A percentile compares a stretch with the other conserved stretches of the same genome.
phyloP scores from a whole-genome alignment of 1,140 invertebrate species.

The Ganaspis sp. region DNA sequence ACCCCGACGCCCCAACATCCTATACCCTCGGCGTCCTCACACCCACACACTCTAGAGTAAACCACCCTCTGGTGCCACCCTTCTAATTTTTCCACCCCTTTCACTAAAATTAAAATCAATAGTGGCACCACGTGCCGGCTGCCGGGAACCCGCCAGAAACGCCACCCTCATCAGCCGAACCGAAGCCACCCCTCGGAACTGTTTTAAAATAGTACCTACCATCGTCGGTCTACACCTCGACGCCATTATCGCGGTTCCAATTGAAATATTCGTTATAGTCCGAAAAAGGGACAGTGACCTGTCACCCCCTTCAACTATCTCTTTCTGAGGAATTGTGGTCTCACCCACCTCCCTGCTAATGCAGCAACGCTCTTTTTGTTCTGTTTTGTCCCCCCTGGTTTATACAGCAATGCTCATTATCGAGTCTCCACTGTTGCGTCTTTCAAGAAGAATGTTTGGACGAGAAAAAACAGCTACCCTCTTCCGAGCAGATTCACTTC shows the following conservation, averaged over 20 bases:
- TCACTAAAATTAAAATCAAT: slow-evolving; percentile 79
- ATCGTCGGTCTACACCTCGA: slow-evolving; percentile 53
- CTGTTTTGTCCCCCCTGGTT: background rate
- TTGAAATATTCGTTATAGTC: slow-evolving; percentile 58
- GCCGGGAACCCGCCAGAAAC: slow-evolving; percentile 69
- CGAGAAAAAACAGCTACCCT: background rate
- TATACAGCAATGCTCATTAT: slow-evolving; percentile 13
- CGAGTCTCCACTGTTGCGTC: background rate
- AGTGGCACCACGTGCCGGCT: slow-evolving; percentile 75
- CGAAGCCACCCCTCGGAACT: slow-evolving; percentile 63
- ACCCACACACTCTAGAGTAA: slow-evolving; percentile 58
- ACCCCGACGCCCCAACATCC: slow-evolving; percentile 15
- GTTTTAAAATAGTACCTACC: slow-evolving; percentile 59
- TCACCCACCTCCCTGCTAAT: too few relatives aligned
- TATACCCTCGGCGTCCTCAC: slow-evolving; percentile 27
- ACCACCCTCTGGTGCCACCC: slow-evolving; percentile 71
- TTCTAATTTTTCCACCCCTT: slow-evolving; percentile 78
- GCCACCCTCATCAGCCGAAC: slow-evolving; percentile 66
- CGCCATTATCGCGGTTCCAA: slow-evolving; percentile 57
- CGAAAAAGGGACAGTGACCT: slow-evolving; percentile 39
- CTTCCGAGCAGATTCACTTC: slow-evolving; percentile 4
- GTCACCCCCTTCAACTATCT: background rate
- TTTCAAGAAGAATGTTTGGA: slow-evolving; percentile 1
- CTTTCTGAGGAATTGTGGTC: too few relatives aligned
- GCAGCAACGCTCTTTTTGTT: background rate